Base-by-base conservation (phyloP, 35 echinoderm and acorn worm genomes). In the Eucidaris tribuloides region DNA sequence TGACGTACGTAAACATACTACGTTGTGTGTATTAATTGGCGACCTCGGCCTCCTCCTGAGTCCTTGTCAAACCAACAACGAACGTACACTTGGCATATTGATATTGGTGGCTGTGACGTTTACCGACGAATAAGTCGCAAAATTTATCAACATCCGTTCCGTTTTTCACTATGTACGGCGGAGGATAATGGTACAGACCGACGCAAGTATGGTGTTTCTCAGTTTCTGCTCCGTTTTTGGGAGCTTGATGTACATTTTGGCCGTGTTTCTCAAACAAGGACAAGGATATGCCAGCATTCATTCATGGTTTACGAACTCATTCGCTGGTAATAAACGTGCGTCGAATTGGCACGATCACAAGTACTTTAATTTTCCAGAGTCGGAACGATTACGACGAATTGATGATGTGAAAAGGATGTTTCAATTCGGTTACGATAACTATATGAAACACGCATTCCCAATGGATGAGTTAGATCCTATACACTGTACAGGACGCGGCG, bases 391-490 rank as follows among this genome's bases (percentile, higher is more conserved):
- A 19, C 62, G 83, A 80, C 65, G 80, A 52, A 37, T 99, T 45
- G 83, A 85, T 33, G 87, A 99, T 59, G 86, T 90, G 4, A 90
- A 79, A 64, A 41, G 61, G 24, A 99, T 99, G 96, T 99, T 99
- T 63, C 85, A 99, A 38, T 93, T 86, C 84, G 96, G 78, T 3
- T 99, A 99, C 54, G 91, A 99, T 84, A 93, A 90, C 83, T 98
- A 98, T 39, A 78, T 98, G 82, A 85, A 79, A 48, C 82, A 90
- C 79, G 90, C 95, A 20, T 98, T 90, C 85, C 95, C 90, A 48
- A 18, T 89, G 60, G 95, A 98, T 86, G 96, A 99, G 70, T 63
- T 93, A 57, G 91, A 93, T 81, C 96, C 96, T 42, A 93, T 99
- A 57, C 89, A 99, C 70, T 93, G 96, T 80, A 82, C 58, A 3